These are phyloP conservation scores for Schizotus pectinicornis DNA, from an alignment of 2,888 invertebrate genomes.

Conservation along the genomic window DNA sequence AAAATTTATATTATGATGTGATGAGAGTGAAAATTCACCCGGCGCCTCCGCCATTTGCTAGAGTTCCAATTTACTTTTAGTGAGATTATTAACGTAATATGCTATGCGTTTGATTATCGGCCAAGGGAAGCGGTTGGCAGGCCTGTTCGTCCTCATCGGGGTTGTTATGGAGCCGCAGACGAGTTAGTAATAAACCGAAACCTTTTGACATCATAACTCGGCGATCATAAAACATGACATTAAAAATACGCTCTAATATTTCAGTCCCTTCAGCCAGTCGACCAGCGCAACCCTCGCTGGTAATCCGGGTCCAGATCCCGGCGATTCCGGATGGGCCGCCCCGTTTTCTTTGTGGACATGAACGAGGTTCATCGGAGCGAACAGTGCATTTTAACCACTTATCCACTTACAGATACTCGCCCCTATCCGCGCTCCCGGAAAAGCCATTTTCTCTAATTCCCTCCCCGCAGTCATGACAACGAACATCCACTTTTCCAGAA, in stretches of 20 bases:
- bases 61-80: too few relatives aligned
- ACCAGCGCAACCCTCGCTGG: constrained; percentile 27
- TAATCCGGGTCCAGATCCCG: constrained; percentile 12
- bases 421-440: constrained; percentile 11
- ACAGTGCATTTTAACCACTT: constrained; percentile 57
- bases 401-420: constrained; percentile 52
- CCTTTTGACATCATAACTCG: constrained; percentile 55
- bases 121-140: not conserved
- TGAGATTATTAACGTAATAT: too few relatives aligned
- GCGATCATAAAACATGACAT: constrained; percentile 56
- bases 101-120: constrained; percentile 8
- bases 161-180: constrained; percentile 37
- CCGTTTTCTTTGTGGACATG: constrained; percentile 54
- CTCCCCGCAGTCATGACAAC: not conserved
- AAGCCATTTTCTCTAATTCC: not conserved
- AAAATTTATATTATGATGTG: too few relatives aligned
- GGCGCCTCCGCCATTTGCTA: too few relatives aligned
- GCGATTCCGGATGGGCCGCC: constrained; percentile 35
- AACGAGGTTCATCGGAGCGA: constrained; percentile 56
- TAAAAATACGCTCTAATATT: constrained; percentile 56
- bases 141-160: not conserved
- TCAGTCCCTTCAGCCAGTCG: constrained; percentile 46
- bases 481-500: not conserved
- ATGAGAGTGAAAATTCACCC: too few relatives aligned
- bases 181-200: constrained; percentile 52